These are phyloP conservation scores for Ptychoptera contaminata DNA, from an alignment of 2,888 invertebrate genomes.

Conservation along the genomic window DNA sequence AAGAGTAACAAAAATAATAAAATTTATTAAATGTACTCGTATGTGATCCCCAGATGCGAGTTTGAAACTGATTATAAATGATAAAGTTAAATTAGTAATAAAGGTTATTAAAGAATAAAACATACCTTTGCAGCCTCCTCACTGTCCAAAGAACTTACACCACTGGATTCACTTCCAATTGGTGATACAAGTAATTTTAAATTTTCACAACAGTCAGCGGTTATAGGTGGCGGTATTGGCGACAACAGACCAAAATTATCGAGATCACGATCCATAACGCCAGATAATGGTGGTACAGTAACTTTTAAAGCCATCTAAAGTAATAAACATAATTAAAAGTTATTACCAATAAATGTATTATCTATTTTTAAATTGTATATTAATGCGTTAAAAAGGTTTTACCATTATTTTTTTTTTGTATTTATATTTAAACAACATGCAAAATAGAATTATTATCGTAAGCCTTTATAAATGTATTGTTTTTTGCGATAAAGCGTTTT, in stretches of 20 bases:
- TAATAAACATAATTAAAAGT: constrained; percentile 12
- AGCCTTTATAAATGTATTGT: too few relatives aligned
- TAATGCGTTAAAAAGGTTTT: too few relatives aligned
- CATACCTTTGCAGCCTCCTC: constrained; percentile 15
- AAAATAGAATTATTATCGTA: too few relatives aligned
- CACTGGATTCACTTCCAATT: constrained; percentile 44
- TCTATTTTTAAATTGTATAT: too few relatives aligned
- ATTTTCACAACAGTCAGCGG: constrained; percentile 16
- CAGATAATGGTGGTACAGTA: constrained; percentile 42
- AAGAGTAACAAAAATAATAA: not conserved
- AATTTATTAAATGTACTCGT: constrained; percentile 6
- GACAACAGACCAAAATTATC: constrained; percentile 15
- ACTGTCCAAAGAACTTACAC: constrained; percentile 40
- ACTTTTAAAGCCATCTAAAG: constrained; percentile 45
- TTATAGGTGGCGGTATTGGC: constrained; percentile 15
- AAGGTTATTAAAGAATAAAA: not conserved
- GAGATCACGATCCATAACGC: constrained; percentile 14
- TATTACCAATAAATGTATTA: too few relatives aligned
- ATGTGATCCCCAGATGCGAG: constrained; percentile 7
- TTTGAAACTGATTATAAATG: constrained; percentile 6
- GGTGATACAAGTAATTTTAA: constrained; percentile 19
- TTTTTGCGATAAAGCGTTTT: too few relatives aligned
- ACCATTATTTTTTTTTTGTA: too few relatives aligned
- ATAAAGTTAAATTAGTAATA: not conserved
- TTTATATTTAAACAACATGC: too few relatives aligned